phyloP scores from a whole-genome alignment of 2,888 invertebrate genomes.

The Papilio gigon region DNA sequence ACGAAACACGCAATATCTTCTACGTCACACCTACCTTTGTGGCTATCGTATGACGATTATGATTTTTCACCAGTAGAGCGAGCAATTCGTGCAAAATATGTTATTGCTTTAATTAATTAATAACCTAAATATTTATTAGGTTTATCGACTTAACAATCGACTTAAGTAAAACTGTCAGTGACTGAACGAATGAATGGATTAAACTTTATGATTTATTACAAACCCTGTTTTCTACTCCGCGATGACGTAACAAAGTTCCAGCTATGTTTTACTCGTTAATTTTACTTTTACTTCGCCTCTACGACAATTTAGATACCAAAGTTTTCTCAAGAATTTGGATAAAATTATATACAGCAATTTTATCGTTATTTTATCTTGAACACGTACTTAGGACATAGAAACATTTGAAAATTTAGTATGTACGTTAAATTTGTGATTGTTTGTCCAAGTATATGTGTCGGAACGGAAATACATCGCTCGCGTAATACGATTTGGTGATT shows the following conservation, averaged over 20 bases:
- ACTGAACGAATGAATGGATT: conserved; percentile 23
- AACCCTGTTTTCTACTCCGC: conserved; percentile 11
- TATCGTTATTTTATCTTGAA: neutral
- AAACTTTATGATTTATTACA: conserved; percentile 34
- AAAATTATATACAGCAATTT: neutral
- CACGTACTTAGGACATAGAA: neutral
- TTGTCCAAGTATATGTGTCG: too few species aligned
- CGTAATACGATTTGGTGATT: too few species aligned
- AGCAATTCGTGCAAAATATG: too few species aligned
- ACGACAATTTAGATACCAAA: neutral
- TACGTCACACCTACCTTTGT: too few species aligned
- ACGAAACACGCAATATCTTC: too few species aligned
- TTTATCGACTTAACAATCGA: neutral
- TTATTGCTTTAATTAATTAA: neutral
- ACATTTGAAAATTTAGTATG: too few species aligned
- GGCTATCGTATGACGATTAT: too few species aligned
- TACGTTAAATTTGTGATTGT: too few species aligned
- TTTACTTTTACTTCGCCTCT: conserved; percentile 30
- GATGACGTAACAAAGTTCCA: conserved; percentile 30
- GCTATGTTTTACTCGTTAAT: conserved; percentile 32
- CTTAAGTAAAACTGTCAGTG: neutral
- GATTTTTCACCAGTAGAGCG: too few species aligned
- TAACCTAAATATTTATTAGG: neutral
- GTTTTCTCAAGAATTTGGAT: neutral
- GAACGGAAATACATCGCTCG: too few species aligned